Conservation (phyloP, 2,888 invertebrate genomes). For the Maniola hyperantus region DNA sequence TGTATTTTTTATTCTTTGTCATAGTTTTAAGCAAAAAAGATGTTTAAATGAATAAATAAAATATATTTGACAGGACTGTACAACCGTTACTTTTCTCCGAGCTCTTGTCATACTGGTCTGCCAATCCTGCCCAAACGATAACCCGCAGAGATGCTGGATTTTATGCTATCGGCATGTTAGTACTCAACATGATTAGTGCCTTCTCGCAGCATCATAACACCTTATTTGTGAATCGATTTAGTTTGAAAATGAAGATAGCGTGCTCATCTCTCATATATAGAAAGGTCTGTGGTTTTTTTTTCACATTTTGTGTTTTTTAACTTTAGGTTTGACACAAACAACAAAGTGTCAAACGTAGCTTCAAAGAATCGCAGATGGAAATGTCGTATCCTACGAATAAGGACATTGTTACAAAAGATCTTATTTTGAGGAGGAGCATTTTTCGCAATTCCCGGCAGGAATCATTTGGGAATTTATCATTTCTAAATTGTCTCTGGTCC, state of each 20-base stretch:
- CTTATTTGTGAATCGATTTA: conserved; percentile 83
- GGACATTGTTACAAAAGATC: no score
- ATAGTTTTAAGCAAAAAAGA: no score
- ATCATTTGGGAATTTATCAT: no score
- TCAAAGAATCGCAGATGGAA: background rate
- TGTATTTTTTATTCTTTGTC: no score
- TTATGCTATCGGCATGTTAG: conserved; percentile 78
- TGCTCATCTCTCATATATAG: conserved; percentile 88
- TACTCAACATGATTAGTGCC: conserved; percentile 74
- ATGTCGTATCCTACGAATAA: no score
- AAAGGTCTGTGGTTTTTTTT: conserved; percentile 81
- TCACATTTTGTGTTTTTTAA: no score
- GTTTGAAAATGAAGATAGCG: conserved; percentile 87
- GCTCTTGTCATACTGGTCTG: conserved; percentile 78
- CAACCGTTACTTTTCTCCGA: conserved; percentile 81
- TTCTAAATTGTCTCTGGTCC: no score
- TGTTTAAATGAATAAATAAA: no score
- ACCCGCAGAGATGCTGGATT: conserved; percentile 78
- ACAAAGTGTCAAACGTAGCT: no score
- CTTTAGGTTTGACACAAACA: no score
- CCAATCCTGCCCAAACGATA: conserved; percentile 53
- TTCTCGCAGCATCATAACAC: conserved; percentile 88
- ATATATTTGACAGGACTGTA: conserved; percentile 60
- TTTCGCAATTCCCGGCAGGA: no score
- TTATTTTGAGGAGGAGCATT: no score